Base-by-base conservation (phyloP, 1,140 invertebrate species). In the Bombus haemorrhoidalis region DNA sequence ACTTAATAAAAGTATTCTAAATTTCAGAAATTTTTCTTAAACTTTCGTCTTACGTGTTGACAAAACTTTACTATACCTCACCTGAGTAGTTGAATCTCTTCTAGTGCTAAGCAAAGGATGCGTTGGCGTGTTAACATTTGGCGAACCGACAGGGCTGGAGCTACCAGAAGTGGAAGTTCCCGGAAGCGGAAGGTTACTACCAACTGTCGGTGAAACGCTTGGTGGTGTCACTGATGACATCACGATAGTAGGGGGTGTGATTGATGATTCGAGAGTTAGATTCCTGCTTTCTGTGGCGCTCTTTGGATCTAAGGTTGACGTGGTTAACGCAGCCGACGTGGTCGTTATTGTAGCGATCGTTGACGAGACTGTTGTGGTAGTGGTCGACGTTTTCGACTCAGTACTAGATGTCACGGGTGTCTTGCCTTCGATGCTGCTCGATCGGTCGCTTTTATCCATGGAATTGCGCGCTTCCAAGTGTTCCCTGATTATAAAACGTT, bases 81-180 rank as follows among this genome's bases (percentile, higher is more conserved):
- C 97, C 97, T 98, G 98, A 0, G 98, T 98, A 18, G 97, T 98
- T 0, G 98, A 98, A 92, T 98, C 98, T 87, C 98, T 95, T 47
- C 98, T 95, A 0, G 96, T 97, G 43, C 96, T 93, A 64, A 97
- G 91, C 75, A 96, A 93, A 0, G 97, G 96, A 88, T 97, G 97
- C 25, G 96, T 95, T 1, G 96, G 96, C 81, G 96, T 96, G 53
- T 95, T 95, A 86, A 96, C 95, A 53, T 95, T 96, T 5, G 93
- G 95, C 87, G 95, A 94, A 15, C 93, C 93, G 18, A 95, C 92
- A 0, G 95, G 94, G 75, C 93, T 95, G 0, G 94, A 94, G 75
- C 94, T 93, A 57, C 93, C 94, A 76, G 95, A 95, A 74, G 93
- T 90, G 18, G 95, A 93, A 10, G 95, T 93, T 15, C 92, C 96